Conservation (phyloP, 2,797 vertebrate species). For the Ambastaia sidthimunki region DNA sequence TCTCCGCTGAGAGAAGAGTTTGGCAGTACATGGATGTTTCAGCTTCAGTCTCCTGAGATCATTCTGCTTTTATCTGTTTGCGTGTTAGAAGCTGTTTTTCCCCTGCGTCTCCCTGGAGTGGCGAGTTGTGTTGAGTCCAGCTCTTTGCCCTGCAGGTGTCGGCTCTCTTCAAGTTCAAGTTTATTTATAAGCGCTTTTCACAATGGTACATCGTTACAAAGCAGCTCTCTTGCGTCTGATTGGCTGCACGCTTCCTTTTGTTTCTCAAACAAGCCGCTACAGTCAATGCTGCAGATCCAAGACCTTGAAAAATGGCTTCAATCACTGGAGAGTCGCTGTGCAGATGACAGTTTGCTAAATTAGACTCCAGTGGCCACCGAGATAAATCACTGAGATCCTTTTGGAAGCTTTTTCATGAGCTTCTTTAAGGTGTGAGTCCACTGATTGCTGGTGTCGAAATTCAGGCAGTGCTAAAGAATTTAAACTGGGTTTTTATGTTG, state of each 20-base stretch:
- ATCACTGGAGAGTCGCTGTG: slow-evolving; percentile 45
- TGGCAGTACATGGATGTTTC: background rate
- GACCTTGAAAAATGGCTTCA: slow-evolving; percentile 56
- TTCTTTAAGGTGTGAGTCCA: background rate
- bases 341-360: slow-evolving; percentile 55
- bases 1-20: background rate
- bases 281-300: slow-evolving; percentile 19
- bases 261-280: slow-evolving; percentile 30
- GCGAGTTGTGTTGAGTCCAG: slow-evolving; percentile 14
- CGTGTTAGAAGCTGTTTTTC: slow-evolving; percentile 12
- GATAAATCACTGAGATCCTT: slow-evolving; percentile 41
- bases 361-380: slow-evolving; percentile 31
- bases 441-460: slow-evolving; percentile 14
- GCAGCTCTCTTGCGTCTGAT: no score
- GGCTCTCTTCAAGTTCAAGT: no score
- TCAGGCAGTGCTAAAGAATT: slow-evolving; percentile 46
- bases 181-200: no score
- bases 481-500: background rate
- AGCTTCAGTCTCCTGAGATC: background rate
- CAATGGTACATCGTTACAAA: no score
- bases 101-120: slow-evolving; percentile 8
- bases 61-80: slow-evolving; percentile 14
- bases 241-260: slow-evolving; percentile 29
- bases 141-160: slow-evolving; percentile 25
- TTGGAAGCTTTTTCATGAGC: slow-evolving; percentile 17